Evolutionary conservation across 2,888 invertebrate species (phyloP).

Genomic region (Hemaris fuciformis): DNA sequence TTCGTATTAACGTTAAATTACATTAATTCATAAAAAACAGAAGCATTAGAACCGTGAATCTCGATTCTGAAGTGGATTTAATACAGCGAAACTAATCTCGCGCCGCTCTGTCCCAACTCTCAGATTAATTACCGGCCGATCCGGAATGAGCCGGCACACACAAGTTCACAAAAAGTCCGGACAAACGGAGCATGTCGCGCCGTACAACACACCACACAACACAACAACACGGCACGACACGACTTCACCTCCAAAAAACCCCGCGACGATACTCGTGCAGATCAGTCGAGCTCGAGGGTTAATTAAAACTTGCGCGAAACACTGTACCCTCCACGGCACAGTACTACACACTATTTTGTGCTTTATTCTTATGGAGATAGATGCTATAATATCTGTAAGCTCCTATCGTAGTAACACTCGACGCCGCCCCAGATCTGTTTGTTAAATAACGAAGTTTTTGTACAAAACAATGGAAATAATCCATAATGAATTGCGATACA

Average conservation of each 20-base stretch:
- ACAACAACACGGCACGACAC: no score
- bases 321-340: not conserved
- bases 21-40: not conserved
- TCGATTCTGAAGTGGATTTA: not conserved
- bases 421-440: not conserved
- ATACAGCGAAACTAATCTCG: not conserved
- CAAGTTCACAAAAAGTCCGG: not conserved
- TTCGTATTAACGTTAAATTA: not conserved
- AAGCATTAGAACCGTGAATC: not conserved
- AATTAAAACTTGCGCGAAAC: constrained; percentile 31
- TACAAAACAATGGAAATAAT: not conserved
- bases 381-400: not conserved
- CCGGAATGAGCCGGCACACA: no score
- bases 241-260: not conserved
- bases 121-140: not conserved
- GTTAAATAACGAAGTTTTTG: constrained; percentile 2
- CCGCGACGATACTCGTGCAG: constrained; percentile 7
- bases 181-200: not conserved
- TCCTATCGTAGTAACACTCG: not conserved
- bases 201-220: not conserved
- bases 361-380: not conserved
- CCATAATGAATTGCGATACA: not conserved
- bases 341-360: not conserved
- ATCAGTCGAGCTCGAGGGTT: constrained; percentile 23
- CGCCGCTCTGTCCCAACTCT: not conserved